Conservation (phyloP, 2,888 invertebrate species). For the Julus scandinavius region DNA sequence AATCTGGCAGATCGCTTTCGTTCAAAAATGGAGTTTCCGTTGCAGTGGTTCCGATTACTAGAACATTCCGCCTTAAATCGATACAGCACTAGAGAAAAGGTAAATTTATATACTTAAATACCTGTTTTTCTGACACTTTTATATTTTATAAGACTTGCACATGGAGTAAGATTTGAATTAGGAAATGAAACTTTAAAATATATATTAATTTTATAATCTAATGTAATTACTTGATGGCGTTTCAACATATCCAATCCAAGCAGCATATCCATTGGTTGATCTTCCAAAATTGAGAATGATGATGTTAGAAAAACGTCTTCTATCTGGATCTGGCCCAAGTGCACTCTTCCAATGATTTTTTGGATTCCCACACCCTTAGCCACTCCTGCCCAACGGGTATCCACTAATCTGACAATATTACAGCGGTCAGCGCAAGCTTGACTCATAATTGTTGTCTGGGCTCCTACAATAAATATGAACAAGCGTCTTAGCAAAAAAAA, state of each 20-base stretch:
- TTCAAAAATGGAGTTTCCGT: conserved; percentile 89
- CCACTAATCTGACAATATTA: conserved; percentile 70
- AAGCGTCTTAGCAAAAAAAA: background rate
- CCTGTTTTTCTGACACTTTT: no score
- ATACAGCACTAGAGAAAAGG: conserved; percentile 79
- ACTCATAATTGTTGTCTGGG: conserved; percentile 99
- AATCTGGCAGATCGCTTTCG: conserved; percentile 82
- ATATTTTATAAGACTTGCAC: no score
- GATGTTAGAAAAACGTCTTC: conserved; percentile 92
- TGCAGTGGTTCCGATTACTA: conserved; percentile 93
- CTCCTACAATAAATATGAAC: conserved; percentile 69
- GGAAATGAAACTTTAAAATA: conserved; percentile 39
- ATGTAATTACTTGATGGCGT: conserved; percentile 79
- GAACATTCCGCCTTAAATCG: conserved; percentile 86
- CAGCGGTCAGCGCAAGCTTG: conserved; percentile 80
- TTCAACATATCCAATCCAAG: conserved; percentile 97
- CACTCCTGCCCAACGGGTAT: conserved; percentile 93
- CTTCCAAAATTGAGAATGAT: conserved; percentile 95
- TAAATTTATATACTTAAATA: background rate
- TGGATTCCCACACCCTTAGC: conserved; percentile 98
- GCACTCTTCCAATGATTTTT: conserved; percentile 94
- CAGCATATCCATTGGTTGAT: conserved; percentile 98
- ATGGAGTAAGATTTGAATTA: background rate
- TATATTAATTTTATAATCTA: background rate
- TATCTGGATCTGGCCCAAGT: conserved; percentile 96